Evolutionary conservation across 1,140 invertebrate species (phyloP).

Genomic region (Rhyacophila brunnea): DNA sequence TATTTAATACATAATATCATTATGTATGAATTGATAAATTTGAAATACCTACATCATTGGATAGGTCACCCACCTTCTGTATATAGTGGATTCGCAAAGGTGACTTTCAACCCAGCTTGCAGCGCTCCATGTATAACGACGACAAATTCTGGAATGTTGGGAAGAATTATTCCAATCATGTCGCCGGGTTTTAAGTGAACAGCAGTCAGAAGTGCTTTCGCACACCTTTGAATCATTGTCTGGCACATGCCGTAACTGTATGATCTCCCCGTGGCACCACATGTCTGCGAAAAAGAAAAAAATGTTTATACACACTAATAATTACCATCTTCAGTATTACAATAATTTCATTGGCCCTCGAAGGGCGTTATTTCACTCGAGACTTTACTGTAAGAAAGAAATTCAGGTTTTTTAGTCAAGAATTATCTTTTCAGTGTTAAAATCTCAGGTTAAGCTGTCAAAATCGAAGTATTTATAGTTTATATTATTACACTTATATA

Average conservation of each 20-base stretch:
- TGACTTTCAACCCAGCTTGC: constrained; percentile 66
- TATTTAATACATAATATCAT: not conserved
- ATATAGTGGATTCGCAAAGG: constrained; percentile 74
- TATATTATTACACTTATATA: too few relatives aligned
- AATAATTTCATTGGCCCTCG: too few relatives aligned
- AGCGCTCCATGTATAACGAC: constrained; percentile 68
- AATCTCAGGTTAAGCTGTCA: too few relatives aligned
- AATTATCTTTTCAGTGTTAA: too few relatives aligned
- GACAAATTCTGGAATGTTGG: constrained; percentile 72
- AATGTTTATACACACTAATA: too few relatives aligned
- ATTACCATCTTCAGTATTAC: too few relatives aligned
- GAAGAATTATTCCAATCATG: constrained; percentile 64
- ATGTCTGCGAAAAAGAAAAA: constrained; percentile 55
- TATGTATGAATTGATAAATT: not conserved
- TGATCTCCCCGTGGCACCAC: constrained; percentile 60
- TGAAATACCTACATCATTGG: not conserved
- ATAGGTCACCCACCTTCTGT: constrained; percentile 59
- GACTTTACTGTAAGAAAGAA: too few relatives aligned
- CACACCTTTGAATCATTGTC: constrained; percentile 58
- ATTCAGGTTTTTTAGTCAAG: too few relatives aligned
- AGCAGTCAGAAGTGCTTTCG: constrained; percentile 56
- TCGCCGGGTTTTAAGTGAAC: constrained; percentile 66
- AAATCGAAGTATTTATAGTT: too few relatives aligned
- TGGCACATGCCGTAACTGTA: constrained; percentile 64
- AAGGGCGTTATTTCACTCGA: too few relatives aligned